Conservation (phyloP, 2,113 vertebrate genomes). For the Phoxinus phoxinus region DNA sequence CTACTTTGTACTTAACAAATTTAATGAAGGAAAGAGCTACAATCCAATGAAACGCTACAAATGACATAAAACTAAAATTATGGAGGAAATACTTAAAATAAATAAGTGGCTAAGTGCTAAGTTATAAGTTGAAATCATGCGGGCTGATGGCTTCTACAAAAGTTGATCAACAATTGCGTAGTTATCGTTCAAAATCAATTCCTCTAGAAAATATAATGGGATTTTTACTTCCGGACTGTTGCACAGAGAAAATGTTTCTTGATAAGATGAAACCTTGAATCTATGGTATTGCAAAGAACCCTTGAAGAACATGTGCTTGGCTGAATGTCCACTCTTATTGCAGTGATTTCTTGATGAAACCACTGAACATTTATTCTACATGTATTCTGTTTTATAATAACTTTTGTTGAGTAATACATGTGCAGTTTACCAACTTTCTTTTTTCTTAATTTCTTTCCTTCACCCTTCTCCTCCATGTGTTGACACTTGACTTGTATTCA, state of each 20-base stretch:
- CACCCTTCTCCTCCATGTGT: not conserved
- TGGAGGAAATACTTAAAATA: no score
- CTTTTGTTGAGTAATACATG: not conserved
- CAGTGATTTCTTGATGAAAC: not conserved
- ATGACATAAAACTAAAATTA: no score
- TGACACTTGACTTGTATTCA: slow-evolving; percentile 22
- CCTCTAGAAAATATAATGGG: not conserved
- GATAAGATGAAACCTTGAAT: not conserved
- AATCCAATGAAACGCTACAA: not conserved
- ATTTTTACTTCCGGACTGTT: not conserved
- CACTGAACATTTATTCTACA: not conserved
- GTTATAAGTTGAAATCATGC: not conserved
- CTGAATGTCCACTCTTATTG: not conserved
- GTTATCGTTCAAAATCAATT: not conserved
- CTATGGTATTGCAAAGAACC: not conserved
- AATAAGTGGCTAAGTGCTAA: no score
- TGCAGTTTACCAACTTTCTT: not conserved
- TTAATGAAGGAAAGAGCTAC: not conserved
- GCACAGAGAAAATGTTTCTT: not conserved
- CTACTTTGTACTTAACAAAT: not conserved
- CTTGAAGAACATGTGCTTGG: not conserved
- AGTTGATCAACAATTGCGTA: not conserved
- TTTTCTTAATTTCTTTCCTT: not conserved
- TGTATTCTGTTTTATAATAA: not conserved
- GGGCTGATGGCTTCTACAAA: not conserved